Evolutionary conservation across 2,888 invertebrate species (phyloP).

Genomic region (Kryphioiulus occultus): DNA sequence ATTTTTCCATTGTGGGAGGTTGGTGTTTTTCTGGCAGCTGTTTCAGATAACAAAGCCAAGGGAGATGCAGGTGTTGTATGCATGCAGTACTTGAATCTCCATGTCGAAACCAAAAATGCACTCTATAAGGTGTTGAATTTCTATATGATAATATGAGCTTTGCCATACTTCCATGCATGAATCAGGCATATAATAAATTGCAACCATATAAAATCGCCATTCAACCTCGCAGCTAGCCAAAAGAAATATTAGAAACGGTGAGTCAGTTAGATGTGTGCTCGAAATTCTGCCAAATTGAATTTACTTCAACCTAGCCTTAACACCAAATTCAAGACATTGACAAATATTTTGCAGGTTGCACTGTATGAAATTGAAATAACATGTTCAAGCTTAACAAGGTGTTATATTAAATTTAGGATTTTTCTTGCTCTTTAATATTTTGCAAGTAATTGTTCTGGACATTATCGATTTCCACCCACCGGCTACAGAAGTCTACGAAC

Average conservation of each 20-base stretch:
- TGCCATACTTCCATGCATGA: not conserved
- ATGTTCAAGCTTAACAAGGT: no score
- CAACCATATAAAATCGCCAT: not conserved
- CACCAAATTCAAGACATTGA: not conserved
- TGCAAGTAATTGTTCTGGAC: not conserved
- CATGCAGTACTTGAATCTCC: not conserved
- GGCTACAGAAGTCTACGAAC: not conserved
- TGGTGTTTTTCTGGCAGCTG: not conserved
- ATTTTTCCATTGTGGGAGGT: not conserved
- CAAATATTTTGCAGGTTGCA: no score
- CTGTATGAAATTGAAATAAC: no score
- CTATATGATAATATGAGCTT: not conserved
- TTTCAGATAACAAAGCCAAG: not conserved
- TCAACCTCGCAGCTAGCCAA: not conserved
- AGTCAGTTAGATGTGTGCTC: not conserved
- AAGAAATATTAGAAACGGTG: not conserved
- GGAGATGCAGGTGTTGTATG: conserved; percentile 11
- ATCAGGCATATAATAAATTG: not conserved
- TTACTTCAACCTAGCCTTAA: not conserved
- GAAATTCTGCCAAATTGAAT: not conserved
- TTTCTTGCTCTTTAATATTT: not conserved
- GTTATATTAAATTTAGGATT: not conserved
- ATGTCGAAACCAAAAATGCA: not conserved
- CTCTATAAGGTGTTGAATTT: not conserved
- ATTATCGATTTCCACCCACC: not conserved